Base-by-base conservation (phyloP, 1,140 invertebrate genomes). In the Ooceraea biroi region DNA sequence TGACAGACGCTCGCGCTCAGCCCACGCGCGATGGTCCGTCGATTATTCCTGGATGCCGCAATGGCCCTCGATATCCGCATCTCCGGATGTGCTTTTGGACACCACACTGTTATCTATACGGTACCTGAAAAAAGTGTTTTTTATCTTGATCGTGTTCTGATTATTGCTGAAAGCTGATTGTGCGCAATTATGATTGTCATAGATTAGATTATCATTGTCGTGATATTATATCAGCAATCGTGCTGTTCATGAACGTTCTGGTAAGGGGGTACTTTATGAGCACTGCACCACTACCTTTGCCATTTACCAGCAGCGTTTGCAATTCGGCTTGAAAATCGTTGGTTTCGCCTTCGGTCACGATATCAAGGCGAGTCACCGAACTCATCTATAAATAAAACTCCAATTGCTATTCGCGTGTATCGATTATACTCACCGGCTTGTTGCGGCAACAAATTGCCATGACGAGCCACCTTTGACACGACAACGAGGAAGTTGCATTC, bases 301-400 rank as follows among this genome's bases (percentile, higher is more conserved):
- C 55, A 57, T 71, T 68, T 69, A 36, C 36, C 36, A 57, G 71
- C 55, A 36, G 65, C 52, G 17, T 48, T 36, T 63, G n/a, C 36
- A n/a, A 19, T 22, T 25, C 27, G 73, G 30, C 63, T 50, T 48
- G 27, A 65, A 44, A 50, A 71, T 2, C 27, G 36, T 55, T 5
- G 41, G 22, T 19, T 52, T 14, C 14, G 44, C 22, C 36, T 78
- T 57, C 19, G 11, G 46, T 77, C 76, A 71, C 65, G 76, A 71
- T 78, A 84, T 41, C 60, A 19, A 25, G 58, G 10, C 57, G 44
- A 76, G 87, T 87, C 87, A 85, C 30, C 82, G 87, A 87, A 87
- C 85, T 87, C 76, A 41, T 71, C 68, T 87, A 88, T 88, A 87
- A 88, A 87, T 88, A 87, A 87, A 36, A 19, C 36, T 41, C 17